Evolutionary conservation across 2,797 vertebrate species (phyloP).

Genomic region (Ataeniobius toweri): DNA sequence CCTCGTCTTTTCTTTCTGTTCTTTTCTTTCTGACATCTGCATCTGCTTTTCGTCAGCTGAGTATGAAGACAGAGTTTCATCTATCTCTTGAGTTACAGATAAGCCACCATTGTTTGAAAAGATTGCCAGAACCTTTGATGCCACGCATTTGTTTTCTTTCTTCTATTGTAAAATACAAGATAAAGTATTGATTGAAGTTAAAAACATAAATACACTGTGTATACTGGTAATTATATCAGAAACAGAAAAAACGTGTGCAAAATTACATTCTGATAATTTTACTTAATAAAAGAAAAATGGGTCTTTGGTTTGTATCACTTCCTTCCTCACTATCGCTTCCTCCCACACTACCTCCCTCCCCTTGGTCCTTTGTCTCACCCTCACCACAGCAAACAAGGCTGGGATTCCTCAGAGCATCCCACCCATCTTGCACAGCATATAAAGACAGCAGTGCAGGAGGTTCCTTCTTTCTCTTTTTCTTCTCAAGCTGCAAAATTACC

Average conservation of each 20-base stretch:
- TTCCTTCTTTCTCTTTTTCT: not conserved
- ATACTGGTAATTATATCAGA: not conserved
- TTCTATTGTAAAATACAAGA: conserved; percentile 48
- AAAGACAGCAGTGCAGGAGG: not conserved
- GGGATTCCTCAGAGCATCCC: not conserved
- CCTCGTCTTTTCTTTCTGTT: not conserved
- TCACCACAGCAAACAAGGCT: not conserved
- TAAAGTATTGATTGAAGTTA: not conserved
- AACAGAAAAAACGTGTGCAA: not conserved
- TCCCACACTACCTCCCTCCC: not conserved
- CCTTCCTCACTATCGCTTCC: not conserved
- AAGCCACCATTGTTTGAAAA: conserved; percentile 53
- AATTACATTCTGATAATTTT: not conserved
- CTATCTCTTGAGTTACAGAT: conserved; percentile 63
- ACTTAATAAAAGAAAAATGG: not conserved
- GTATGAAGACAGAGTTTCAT: conserved; percentile 49
- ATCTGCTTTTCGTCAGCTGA: conserved; percentile 33
- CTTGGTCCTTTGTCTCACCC: not conserved
- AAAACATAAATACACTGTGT: not conserved
- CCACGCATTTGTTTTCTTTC: conserved; percentile 52
- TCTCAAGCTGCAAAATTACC: not conserved
- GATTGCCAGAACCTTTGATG: conserved; percentile 54
- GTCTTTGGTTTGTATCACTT: not conserved
- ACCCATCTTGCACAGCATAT: not conserved
- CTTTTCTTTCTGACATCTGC: conserved; percentile 7